Evolutionary conservation across 2,113 vertebrate genomes (phyloP).

Genomic region (Marmota monax): DNA sequence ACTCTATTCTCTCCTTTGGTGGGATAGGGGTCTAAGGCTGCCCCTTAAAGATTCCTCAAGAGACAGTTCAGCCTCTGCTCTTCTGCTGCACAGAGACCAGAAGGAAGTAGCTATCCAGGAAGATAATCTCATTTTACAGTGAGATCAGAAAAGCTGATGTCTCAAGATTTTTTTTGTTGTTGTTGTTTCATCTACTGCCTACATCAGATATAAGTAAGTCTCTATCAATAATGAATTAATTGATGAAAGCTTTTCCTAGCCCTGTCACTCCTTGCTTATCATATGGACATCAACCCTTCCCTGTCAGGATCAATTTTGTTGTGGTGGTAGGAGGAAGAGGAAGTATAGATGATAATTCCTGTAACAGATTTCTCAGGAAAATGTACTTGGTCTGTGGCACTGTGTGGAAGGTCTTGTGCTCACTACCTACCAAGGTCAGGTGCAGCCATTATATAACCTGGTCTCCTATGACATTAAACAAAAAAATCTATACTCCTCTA

Average conservation of each 20-base stretch:
- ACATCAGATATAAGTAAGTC: neutral
- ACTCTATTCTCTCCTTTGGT: neutral
- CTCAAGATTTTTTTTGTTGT: neutral
- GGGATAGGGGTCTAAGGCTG: neutral
- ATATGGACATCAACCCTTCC: neutral
- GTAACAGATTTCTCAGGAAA: neutral
- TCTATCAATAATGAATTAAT: neutral
- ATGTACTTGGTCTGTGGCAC: neutral
- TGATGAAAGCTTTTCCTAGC: neutral
- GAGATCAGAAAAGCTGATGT: neutral
- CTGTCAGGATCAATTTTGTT: neutral
- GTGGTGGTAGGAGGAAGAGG: neutral
- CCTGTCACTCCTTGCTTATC: neutral
- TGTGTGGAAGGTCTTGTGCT: neutral
- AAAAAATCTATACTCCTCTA: constrained; percentile 23
- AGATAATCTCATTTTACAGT: neutral
- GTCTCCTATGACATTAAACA: neutral
- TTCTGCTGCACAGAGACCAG: neutral
- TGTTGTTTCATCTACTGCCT: neutral
- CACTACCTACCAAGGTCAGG: neutral
- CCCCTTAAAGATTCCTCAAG: neutral
- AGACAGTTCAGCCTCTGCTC: neutral
- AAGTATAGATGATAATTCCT: neutral
- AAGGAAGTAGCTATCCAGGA: neutral
- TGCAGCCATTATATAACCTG: neutral